A percentile compares a stretch with the other conserved stretches of the same genome.
Evolutionary conservation across 2,113 vertebrate genomes (phyloP).

Genomic region (Limnothrissa miodon): DNA sequence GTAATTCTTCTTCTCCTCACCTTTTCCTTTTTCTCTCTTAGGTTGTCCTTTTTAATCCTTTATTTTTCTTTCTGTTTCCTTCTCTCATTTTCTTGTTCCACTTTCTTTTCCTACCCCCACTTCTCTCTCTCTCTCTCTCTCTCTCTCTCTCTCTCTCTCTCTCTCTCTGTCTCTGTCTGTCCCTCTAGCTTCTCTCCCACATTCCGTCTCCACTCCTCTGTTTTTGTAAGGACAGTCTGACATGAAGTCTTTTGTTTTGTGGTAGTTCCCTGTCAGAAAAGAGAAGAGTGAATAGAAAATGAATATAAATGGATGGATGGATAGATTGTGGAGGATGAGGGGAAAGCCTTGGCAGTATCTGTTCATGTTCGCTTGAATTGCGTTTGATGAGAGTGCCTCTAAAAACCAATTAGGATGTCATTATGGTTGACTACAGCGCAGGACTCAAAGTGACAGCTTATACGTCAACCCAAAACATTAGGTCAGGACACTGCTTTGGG

Average conservation of each 20-base stretch:
- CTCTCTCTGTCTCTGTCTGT: not conserved
- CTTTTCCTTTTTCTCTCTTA: not conserved
- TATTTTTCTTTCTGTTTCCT: not conserved
- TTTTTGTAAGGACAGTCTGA: not conserved
- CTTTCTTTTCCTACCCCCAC: not conserved
- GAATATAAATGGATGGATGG: not conserved
- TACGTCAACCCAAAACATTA: not conserved
- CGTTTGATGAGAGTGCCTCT: slow-evolving; percentile 32
- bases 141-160: not conserved
- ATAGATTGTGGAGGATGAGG: not conserved
- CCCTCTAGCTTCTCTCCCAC: not conserved
- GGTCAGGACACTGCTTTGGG: no score
- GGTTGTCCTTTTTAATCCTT: not conserved
- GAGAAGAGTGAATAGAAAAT: not conserved
- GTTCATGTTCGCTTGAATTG: slow-evolving; percentile 18
- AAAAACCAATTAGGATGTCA: slow-evolving; percentile 25
- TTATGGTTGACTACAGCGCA: slow-evolving; percentile 1
- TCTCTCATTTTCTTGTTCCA: not conserved
- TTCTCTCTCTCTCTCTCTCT: not conserved
- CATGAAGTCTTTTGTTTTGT: slow-evolving; percentile 3
- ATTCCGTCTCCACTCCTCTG: not conserved
- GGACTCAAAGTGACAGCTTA: not conserved
- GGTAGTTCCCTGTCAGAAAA: not conserved
- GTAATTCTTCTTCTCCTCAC: not conserved
- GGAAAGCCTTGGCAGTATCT: not conserved